phyloP scores from a whole-genome alignment of 2,113 vertebrate genomes.

The Pachycephala philippinensis region DNA sequence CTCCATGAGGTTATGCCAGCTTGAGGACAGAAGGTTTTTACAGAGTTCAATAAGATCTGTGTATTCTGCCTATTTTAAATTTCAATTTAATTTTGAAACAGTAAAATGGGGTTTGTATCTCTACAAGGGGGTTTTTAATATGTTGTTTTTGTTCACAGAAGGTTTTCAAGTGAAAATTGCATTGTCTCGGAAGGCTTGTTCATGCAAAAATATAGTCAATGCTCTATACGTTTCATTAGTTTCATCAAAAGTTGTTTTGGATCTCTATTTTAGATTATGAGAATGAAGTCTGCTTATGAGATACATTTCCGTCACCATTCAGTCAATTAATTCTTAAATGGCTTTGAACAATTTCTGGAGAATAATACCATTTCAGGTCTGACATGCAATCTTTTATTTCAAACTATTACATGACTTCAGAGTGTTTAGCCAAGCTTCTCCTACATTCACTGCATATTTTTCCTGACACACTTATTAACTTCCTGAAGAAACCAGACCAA shows the following conservation, averaged over 20 bases:
- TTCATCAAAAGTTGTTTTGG: not conserved
- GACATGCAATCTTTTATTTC: not conserved
- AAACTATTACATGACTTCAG: not conserved
- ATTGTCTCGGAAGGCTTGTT: not conserved
- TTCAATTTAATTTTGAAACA: not conserved
- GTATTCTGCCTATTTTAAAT: not conserved
- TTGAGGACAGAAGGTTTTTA: not conserved
- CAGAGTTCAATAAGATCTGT: not conserved
- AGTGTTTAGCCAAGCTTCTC: not conserved
- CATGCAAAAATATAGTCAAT: not conserved
- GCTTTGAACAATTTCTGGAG: not conserved
- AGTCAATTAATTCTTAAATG: not conserved
- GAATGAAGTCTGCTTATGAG: not conserved
- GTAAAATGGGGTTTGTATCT: not conserved
- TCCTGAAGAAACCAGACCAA: not conserved
- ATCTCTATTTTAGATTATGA: not conserved
- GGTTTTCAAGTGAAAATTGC: not conserved
- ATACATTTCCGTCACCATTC: not conserved
- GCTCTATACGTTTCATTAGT: not conserved
- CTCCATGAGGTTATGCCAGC: not conserved
- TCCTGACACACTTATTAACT: not conserved
- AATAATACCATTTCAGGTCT: not conserved
- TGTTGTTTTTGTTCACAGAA: not conserved
- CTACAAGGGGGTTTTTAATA: not conserved
- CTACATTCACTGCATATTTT: not conserved